These are phyloP conservation scores for Ageneiosus marmoratus DNA, from an alignment of 2,113 vertebrate species.

Conservation along the genomic window DNA sequence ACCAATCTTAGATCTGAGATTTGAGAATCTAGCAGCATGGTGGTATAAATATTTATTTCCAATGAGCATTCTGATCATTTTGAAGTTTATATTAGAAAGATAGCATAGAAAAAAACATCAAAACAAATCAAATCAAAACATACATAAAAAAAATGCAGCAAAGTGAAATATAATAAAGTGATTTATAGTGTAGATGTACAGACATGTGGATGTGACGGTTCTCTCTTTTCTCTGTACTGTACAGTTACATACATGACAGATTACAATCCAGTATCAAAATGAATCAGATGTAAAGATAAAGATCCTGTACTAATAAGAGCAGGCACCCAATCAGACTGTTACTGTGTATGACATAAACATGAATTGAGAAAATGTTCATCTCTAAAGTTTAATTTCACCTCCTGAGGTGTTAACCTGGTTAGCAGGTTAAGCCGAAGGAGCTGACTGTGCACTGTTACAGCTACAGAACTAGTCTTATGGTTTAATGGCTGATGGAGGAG, in stretches of 20 bases:
- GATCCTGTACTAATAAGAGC: background rate
- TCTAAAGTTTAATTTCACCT: background rate
- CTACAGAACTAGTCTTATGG: background rate
- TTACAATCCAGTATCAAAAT: background rate
- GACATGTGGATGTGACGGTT: background rate
- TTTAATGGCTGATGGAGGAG: background rate
- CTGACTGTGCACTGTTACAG: no score
- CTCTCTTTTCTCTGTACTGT: background rate
- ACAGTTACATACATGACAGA: background rate
- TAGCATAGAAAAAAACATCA: background rate
- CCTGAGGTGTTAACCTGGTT: no score
- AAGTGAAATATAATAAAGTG: slow-evolving; percentile 4
- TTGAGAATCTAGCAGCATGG: background rate
- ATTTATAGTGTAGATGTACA: background rate
- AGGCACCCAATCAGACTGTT: background rate
- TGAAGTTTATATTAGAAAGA: no score
- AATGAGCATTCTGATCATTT: background rate
- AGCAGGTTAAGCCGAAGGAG: background rate
- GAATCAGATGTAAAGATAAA: background rate
- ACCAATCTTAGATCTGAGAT: background rate
- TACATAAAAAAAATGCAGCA: background rate
- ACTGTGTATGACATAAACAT: background rate
- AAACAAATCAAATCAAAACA: background rate
- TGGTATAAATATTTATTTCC: slow-evolving; percentile 12
- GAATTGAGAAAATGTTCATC: background rate